Percentiles rank a stretch among this genome's conserved stretches.
These are phyloP conservation scores for Melanotaenia boesemani DNA, from an alignment of 2,797 vertebrate species.

Conservation along the genomic window DNA sequence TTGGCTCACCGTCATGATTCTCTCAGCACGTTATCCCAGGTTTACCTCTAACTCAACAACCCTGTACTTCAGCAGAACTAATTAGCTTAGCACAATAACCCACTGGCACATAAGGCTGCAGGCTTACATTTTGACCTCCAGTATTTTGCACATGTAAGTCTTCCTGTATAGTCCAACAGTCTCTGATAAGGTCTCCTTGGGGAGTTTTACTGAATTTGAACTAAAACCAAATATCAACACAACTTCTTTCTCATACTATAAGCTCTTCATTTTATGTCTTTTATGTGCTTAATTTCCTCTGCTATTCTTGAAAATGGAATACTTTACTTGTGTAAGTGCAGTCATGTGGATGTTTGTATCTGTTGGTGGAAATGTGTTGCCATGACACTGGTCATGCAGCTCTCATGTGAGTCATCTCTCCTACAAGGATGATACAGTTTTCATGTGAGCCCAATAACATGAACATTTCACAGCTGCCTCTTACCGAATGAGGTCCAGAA, in stretches of 20 bases:
- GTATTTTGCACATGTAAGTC: background rate
- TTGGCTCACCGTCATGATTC: slow-evolving; percentile 13
- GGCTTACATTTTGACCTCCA: slow-evolving; percentile 38
- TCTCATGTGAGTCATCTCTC: background rate
- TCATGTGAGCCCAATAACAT: background rate
- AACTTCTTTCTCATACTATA: too few species aligned
- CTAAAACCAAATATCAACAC: too few species aligned
- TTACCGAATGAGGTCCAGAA: slow-evolving; percentile 97
- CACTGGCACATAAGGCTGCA: slow-evolving; percentile 49
- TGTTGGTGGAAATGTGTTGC: background rate
- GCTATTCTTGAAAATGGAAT: background rate
- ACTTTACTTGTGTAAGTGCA: background rate
- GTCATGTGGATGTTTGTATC: background rate
- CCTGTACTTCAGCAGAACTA: slow-evolving; percentile 56
- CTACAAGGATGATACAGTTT: background rate
- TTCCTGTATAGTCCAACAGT: background rate
- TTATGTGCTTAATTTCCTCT: too few species aligned
- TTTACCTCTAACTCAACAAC: slow-evolving; percentile 49
- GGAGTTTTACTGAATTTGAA: background rate
- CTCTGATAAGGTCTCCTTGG: background rate
- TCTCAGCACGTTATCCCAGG: slow-evolving; percentile 19
- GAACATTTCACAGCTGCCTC: background rate
- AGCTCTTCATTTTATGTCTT: too few species aligned
- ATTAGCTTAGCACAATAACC: slow-evolving; percentile 78
- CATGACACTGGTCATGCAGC: background rate